phyloP scores from a whole-genome alignment of 30 jellyfish, hydroid and myxozoan species.

The Aurelia coerulea region DNA sequence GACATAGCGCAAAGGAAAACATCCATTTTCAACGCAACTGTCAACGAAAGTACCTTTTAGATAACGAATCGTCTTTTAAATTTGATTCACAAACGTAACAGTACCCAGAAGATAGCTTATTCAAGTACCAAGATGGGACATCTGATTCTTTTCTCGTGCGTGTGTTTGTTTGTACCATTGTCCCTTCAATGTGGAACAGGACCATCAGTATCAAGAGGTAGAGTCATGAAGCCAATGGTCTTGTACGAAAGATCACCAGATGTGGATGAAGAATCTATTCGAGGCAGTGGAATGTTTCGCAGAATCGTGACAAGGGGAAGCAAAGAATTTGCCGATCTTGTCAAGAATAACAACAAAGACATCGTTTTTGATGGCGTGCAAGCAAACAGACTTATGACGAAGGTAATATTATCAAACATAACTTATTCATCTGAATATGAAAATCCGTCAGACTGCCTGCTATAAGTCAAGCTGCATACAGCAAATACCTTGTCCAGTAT shows the following conservation, averaged over 20 bases:
- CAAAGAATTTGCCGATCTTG: constrained; percentile 34
- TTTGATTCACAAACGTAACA: too few relatives aligned
- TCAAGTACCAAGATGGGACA: too few relatives aligned
- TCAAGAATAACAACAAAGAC: constrained; percentile 45
- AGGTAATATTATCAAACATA: constrained; percentile 2
- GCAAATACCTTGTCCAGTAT: too few relatives aligned
- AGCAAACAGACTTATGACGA: constrained; percentile 51
- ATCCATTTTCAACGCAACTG: too few relatives aligned
- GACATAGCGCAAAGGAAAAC: too few relatives aligned
- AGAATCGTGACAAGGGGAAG: constrained; percentile 50
- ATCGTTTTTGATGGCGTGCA: constrained; percentile 53
- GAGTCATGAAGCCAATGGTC: constrained; percentile 56
- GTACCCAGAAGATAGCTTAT: too few relatives aligned
- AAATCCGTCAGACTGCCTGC: too few relatives aligned
- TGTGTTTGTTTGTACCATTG: background rate
- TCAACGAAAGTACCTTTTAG: too few relatives aligned
- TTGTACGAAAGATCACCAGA: constrained; percentile 59
- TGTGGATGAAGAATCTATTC: constrained; percentile 62
- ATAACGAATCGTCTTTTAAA: too few relatives aligned
- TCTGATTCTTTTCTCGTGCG: background rate
- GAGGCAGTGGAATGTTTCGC: constrained; percentile 74
- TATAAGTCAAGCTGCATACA: too few relatives aligned
- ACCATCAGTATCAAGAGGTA: constrained; percentile 31
- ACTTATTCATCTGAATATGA: too few relatives aligned
- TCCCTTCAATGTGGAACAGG: constrained; percentile 60